Evolutionary conservation across 2,888 invertebrate genomes (phyloP).

Genomic region (Sceliomorpha sp.): DNA sequence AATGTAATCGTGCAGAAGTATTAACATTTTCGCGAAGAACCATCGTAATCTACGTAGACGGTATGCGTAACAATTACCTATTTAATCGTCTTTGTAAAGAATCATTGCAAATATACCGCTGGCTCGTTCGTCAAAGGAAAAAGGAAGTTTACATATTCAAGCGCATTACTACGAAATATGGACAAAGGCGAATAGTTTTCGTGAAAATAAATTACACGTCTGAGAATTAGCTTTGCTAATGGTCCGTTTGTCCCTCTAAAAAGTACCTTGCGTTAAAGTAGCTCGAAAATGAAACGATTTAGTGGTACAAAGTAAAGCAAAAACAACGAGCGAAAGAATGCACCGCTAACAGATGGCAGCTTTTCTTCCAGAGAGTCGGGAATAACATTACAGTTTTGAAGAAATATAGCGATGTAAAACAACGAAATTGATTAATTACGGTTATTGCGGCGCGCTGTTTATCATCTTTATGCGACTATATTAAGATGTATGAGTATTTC

Average conservation of each 20-base stretch:
- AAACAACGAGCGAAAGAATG: slow-evolving; percentile 19
- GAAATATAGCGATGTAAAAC: too few species aligned
- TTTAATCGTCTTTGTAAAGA: too few species aligned
- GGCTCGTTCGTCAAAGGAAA: slow-evolving; percentile 19
- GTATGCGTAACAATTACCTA: too few species aligned
- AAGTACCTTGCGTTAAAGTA: slow-evolving; percentile 21
- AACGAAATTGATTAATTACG: slow-evolving; percentile 1
- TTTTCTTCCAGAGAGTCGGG: slow-evolving; percentile 8
- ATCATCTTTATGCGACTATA: background rate
- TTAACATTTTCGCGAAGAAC: too few species aligned
- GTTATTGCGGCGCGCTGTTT: too few species aligned
- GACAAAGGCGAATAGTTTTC: slow-evolving; percentile 26
- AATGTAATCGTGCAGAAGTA: too few species aligned
- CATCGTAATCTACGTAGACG: too few species aligned
- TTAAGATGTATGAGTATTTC: slow-evolving; percentile 15
- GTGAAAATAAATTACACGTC: slow-evolving; percentile 29
- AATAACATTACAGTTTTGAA: slow-evolving; percentile 15
- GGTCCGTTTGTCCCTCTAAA: slow-evolving; percentile 24
- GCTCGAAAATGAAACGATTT: slow-evolving; percentile 36
- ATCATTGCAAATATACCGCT: too few species aligned
- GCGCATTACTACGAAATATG: slow-evolving; percentile 18
- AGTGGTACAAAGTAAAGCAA: slow-evolving; percentile 24
- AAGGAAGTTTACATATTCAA: slow-evolving; percentile 9
- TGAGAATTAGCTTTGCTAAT: slow-evolving; percentile 26
- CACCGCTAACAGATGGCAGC: slow-evolving; percentile 14